These are phyloP conservation scores for Hyphantria cunea DNA, from an alignment of 1,140 invertebrate genomes.

Conservation along the genomic window DNA sequence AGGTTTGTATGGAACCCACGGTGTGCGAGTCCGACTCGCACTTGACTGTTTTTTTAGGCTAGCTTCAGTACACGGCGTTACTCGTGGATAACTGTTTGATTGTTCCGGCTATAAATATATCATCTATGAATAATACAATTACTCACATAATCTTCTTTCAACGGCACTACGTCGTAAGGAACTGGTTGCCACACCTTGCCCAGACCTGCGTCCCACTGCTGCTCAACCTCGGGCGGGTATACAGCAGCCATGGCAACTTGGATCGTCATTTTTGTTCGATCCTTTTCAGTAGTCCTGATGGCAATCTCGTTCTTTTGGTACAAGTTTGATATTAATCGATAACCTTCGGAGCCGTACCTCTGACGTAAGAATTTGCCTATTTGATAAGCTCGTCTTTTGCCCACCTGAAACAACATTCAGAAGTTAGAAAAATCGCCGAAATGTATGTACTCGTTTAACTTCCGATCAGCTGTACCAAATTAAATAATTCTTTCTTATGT, in stretches of 20 bases:
- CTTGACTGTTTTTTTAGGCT: no score
- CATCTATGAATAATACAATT: neutral
- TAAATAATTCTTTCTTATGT: no score
- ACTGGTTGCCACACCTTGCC: conserved; percentile 71
- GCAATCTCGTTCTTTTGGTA: conserved; percentile 63
- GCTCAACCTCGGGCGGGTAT: conserved; percentile 60
- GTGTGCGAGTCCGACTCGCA: no score
- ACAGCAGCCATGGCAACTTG: conserved; percentile 62
- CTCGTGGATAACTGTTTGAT: no score
- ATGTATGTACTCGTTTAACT: no score
- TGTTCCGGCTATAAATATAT: no score
- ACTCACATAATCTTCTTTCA: conserved; percentile 69
- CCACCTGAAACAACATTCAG: conserved; percentile 42
- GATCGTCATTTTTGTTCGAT: conserved; percentile 69
- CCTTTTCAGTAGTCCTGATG: conserved; percentile 65
- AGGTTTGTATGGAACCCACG: no score
- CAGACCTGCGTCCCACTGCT: conserved; percentile 66
- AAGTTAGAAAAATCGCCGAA: no score
- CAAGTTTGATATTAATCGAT: conserved; percentile 52
- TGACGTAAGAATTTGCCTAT: conserved; percentile 65
- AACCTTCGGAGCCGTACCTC: conserved; percentile 57
- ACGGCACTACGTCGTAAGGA: conserved; percentile 60
- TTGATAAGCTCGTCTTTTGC: conserved; percentile 61
- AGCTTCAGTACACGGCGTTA: no score
- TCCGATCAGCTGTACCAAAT: no score